Conservation (phyloP, 2,113 vertebrate genomes). For the Ginglymostoma cirratum region DNA sequence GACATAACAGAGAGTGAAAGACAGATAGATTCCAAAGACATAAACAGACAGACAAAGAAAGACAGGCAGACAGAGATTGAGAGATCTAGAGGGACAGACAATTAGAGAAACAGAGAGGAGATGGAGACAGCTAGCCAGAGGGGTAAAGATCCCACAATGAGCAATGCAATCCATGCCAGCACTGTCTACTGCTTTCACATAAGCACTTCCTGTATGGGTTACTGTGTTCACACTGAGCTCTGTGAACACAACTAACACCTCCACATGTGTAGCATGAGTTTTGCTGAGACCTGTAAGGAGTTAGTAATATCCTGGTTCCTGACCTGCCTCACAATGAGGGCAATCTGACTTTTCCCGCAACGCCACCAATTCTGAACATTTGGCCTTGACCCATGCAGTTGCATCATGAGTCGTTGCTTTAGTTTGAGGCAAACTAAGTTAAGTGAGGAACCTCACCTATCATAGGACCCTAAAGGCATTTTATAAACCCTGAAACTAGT, state of each 20-base stretch:
- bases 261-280: neutral
- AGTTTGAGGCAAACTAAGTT: neutral
- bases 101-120: neutral
- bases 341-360: too few relatives aligned
- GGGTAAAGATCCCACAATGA: neutral
- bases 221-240: neutral
- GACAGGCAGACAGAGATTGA: neutral
- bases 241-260: neutral
- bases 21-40: neutral
- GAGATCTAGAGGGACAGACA: neutral
- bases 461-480: neutral
- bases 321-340: too few relatives aligned
- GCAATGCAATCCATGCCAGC: neutral
- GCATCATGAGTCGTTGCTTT: neutral
- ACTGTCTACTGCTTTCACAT: neutral
- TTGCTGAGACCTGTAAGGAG: neutral
- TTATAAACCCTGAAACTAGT: neutral
- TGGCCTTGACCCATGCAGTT: neutral
- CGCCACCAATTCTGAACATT: neutral
- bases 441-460: neutral
- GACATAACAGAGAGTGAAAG: neutral
- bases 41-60: neutral
- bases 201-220: neutral
- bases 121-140: neutral
- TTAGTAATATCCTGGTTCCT: neutral